A percentile compares a stretch with the other conserved stretches of the same genome.
Evolutionary conservation across 2,797 vertebrate genomes (phyloP).

Genomic region (Toxotes lorentzi): DNA sequence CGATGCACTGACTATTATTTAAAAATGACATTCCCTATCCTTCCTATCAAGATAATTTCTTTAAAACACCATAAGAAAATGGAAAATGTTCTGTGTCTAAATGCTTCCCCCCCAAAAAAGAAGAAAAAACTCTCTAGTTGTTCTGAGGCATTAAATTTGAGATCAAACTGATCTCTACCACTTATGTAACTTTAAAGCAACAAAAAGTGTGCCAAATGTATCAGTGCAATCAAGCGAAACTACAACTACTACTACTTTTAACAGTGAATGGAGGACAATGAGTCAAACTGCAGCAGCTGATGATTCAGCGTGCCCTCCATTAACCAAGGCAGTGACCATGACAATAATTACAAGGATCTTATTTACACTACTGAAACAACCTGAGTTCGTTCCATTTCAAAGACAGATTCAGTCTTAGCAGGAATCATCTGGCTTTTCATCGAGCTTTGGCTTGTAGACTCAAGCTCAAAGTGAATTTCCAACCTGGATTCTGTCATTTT

Average conservation of each 20-base stretch:
- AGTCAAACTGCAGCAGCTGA: slow-evolving; percentile 56
- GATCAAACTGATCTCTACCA: too few species aligned
- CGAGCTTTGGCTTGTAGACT: slow-evolving; percentile 14
- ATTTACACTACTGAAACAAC: slow-evolving; percentile 53
- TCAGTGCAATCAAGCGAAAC: not conserved
- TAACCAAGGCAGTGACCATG: slow-evolving; percentile 53
- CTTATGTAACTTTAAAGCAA: too few species aligned
- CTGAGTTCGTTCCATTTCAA: slow-evolving; percentile 48
- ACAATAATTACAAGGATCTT: slow-evolving; percentile 41
- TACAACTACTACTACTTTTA: slow-evolving; percentile 14
- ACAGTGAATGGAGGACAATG: slow-evolving; percentile 33
- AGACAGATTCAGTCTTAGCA: slow-evolving; percentile 36
- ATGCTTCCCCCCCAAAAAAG: not conserved
- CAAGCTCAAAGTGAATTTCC: slow-evolving; percentile 32
- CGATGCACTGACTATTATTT: not conserved
- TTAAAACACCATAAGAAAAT: not conserved
- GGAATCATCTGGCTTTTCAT: slow-evolving; percentile 41
- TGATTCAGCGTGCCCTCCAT: slow-evolving; percentile 59
- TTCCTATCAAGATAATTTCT: not conserved
- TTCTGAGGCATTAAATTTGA: too few species aligned
- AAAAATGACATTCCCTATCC: not conserved
- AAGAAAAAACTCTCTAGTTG: too few species aligned
- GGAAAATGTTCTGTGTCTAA: not conserved
- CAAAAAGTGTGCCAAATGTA: not conserved
- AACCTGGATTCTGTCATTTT: slow-evolving; percentile 15